Percentiles rank a stretch among this genome's conserved stretches.
These are phyloP conservation scores for Petrocephalus schoutedeni DNA, from an alignment of 2,797 vertebrate genomes.

Conservation along the genomic window DNA sequence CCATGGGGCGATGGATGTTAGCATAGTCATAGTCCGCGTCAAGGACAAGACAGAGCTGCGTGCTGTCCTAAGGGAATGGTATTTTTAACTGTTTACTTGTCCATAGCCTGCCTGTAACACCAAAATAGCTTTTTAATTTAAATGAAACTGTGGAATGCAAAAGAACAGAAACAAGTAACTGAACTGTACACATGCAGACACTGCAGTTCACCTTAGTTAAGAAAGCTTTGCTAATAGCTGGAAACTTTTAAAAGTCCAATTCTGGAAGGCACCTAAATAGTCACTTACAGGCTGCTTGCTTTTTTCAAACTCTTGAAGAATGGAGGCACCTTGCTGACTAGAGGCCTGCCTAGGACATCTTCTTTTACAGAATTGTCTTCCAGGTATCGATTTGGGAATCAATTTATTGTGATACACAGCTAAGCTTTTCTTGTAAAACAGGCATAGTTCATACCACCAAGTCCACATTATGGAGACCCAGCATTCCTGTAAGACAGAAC, in stretches of 20 bases:
- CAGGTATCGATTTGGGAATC: too few species aligned
- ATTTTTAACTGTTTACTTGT: not conserved
- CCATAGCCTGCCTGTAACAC: not conserved
- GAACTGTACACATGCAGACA: not conserved
- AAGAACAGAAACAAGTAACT: not conserved
- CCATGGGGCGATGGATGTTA: constrained; percentile 27
- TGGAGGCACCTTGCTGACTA: not conserved
- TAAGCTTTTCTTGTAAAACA: not conserved
- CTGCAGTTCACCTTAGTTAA: not conserved
- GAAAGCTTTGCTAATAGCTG: not conserved
- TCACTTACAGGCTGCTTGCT: not conserved
- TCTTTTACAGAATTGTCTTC: too few species aligned
- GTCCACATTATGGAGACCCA: not conserved
- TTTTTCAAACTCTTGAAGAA: not conserved
- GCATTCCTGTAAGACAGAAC: not conserved
- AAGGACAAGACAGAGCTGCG: constrained; percentile 22
- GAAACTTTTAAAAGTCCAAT: not conserved
- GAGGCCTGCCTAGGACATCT: too few species aligned
- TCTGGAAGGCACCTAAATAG: not conserved
- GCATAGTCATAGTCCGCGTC: not conserved
- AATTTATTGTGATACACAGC: too few species aligned
- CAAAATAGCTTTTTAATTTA: not conserved
- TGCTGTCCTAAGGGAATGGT: not conserved
- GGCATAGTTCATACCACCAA: not conserved
- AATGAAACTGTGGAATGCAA: not conserved